Evolutionary conservation across 2,797 vertebrate species (phyloP).

Genomic region (Valencia hispanica): DNA sequence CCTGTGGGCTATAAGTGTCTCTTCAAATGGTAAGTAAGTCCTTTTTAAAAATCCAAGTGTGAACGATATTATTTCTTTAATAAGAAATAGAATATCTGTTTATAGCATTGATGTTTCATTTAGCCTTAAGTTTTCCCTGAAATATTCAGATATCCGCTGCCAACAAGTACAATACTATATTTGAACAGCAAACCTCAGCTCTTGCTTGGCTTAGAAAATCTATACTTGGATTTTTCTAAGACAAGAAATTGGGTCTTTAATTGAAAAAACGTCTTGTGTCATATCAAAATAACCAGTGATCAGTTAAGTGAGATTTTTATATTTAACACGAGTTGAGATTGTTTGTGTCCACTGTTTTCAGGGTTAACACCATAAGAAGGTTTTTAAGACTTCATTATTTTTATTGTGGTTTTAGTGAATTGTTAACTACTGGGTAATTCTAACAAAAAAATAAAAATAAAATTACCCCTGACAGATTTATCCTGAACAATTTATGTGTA

Average conservation of each 20-base stretch:
- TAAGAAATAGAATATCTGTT: background rate
- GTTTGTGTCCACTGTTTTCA: background rate
- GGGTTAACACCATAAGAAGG: background rate
- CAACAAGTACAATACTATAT: background rate
- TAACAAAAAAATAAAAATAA: background rate
- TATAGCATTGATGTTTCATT: background rate
- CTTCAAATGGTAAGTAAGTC: conserved; percentile 62
- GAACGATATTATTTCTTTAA: background rate
- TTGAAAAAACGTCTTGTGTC: background rate
- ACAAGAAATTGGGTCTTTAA: background rate
- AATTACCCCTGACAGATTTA: no score
- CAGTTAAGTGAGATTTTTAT: background rate
- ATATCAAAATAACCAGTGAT: background rate
- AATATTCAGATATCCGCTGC: background rate
- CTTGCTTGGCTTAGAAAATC: background rate
- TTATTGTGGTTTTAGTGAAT: background rate
- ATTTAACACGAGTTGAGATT: background rate
- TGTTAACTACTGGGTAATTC: background rate
- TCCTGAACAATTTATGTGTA: no score
- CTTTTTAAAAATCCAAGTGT: background rate
- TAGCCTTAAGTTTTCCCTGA: background rate
- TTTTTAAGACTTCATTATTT: background rate
- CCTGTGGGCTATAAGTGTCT: conserved; percentile 30
- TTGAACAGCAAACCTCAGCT: background rate
- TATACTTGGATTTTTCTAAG: background rate